Evolutionary conservation across 1,140 invertebrate species (phyloP).

Genomic region (Oryctes rhinoceros): DNA sequence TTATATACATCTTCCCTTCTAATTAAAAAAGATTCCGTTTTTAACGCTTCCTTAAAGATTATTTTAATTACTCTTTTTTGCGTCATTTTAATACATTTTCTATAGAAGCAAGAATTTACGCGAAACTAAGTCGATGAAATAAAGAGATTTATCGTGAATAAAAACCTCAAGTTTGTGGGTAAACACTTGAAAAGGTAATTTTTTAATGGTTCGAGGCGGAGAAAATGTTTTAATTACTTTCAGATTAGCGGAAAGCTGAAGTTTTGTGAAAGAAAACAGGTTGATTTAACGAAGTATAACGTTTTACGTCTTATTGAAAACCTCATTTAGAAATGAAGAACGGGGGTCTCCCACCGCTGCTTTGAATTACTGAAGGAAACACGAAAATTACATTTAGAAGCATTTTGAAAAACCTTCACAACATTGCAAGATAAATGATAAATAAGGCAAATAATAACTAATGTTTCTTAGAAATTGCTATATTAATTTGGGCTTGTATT

Average conservation of each 20-base stretch:
- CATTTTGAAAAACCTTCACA: too few relatives aligned
- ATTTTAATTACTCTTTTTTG: constrained; percentile 5
- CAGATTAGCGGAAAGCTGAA: background rate
- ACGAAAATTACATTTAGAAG: too few relatives aligned
- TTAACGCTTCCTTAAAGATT: background rate
- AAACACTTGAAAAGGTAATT: constrained; percentile 31
- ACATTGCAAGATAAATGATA: too few relatives aligned
- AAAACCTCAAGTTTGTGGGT: constrained; percentile 25
- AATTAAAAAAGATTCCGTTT: too few relatives aligned
- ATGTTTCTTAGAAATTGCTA: too few relatives aligned
- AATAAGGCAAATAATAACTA: too few relatives aligned
- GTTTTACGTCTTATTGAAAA: background rate
- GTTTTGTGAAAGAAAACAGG: background rate
- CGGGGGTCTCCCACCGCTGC: too few relatives aligned
- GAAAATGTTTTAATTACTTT: constrained; percentile 38
- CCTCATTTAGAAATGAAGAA: background rate
- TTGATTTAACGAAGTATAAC: background rate
- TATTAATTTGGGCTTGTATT: too few relatives aligned
- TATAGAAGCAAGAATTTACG: background rate
- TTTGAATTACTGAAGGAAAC: too few relatives aligned
- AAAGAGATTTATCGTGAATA: constrained; percentile 5
- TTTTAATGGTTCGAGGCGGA: constrained; percentile 1
- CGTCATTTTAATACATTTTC: background rate
- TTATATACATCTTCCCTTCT: too few relatives aligned
- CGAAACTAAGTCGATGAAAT: background rate